phyloP scores from a whole-genome alignment of 2,888 invertebrate genomes.

The Lithophane socia region DNA sequence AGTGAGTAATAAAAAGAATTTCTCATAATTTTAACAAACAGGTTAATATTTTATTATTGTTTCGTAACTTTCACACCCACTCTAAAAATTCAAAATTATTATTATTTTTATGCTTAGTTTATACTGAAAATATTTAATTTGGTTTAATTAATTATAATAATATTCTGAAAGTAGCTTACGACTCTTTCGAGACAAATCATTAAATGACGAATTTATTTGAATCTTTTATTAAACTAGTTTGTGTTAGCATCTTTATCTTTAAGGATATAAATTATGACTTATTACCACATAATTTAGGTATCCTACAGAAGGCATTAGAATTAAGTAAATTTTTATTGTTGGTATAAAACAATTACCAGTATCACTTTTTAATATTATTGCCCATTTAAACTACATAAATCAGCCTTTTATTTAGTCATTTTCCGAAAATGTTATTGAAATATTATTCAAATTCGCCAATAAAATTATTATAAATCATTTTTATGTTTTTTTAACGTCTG shows the following conservation, averaged over 20 bases:
- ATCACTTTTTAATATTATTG: background rate
- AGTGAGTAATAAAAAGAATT: constrained; percentile 23
- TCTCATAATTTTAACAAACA: constrained; percentile 24
- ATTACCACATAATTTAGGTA: background rate
- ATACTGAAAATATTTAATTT: constrained; percentile 19
- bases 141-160: constrained; percentile 23
- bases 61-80: constrained; percentile 43
- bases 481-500: background rate
- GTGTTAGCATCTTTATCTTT: background rate
- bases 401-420: constrained; percentile 5
- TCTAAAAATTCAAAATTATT: constrained; percentile 18
- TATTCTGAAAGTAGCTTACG: constrained; percentile 26
- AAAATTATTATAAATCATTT: constrained; percentile 9
- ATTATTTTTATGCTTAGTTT: constrained; percentile 16
- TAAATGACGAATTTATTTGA: background rate
- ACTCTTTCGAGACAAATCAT: background rate
- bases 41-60: constrained; percentile 38
- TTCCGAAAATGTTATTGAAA: background rate
- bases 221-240: background rate
- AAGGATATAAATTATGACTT: background rate
- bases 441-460: constrained; percentile 13
- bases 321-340: background rate
- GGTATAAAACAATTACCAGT: background rate
- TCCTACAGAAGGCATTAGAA: background rate
- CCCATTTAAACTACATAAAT: background rate